Percentiles rank a stretch among this genome's conserved stretches.
Evolutionary conservation across 2,113 vertebrate genomes (phyloP).

Genomic region (Bubo scandiacus): DNA sequence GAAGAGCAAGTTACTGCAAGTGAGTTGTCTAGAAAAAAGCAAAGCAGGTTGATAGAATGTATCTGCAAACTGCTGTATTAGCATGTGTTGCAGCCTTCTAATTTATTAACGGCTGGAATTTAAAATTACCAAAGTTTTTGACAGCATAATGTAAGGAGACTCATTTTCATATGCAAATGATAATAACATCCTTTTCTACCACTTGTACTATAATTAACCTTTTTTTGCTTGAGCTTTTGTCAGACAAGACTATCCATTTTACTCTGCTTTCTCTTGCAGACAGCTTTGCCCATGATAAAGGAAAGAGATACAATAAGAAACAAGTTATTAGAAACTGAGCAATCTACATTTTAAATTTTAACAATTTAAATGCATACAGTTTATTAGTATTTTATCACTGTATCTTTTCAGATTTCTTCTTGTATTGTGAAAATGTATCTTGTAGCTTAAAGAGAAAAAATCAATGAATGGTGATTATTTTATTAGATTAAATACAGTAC

Average conservation of each 20-base stretch:
- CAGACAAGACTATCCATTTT: not conserved
- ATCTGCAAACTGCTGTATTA: not conserved
- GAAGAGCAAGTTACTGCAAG: not conserved
- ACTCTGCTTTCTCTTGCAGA: not conserved
- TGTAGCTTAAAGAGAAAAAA: not conserved
- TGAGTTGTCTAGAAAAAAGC: not conserved
- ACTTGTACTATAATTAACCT: constrained; percentile 9
- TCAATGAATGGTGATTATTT: not conserved
- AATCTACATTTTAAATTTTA: not conserved
- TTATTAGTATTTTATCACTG: not conserved
- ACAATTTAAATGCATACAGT: not conserved
- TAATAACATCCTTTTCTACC: not conserved
- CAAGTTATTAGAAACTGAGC: not conserved
- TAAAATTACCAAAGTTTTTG: not conserved
- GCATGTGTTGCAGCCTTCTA: not conserved
- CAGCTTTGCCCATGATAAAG: not conserved
- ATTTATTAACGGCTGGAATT: not conserved
- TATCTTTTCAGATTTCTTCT: not conserved
- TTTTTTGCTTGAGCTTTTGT: not conserved
- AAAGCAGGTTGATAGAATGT: not conserved
- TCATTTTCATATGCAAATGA: constrained; percentile 16
- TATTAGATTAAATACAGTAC: not conserved
- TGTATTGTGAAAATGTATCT: not conserved
- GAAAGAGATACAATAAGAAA: not conserved
- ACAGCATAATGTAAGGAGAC: not conserved